Evolutionary conservation across 2,797 vertebrate species (phyloP).

Genomic region (Rhadinocentrus ornatus): DNA sequence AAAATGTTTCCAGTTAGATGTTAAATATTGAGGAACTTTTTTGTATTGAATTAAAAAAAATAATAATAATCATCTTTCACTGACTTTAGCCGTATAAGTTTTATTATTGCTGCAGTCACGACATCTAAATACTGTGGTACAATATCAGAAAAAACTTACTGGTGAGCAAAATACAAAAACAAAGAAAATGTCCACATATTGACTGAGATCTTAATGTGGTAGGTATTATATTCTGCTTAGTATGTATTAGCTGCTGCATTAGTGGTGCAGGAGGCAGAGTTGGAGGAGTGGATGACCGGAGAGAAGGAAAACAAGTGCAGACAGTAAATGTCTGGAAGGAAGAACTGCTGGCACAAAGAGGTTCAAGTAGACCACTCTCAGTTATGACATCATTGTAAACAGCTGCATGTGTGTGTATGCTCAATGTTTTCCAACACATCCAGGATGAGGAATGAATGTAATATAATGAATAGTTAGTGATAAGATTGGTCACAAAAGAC

Average conservation of each 20-base stretch:
- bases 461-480: too few relatives aligned
- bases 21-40: neutral
- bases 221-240: neutral
- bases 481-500: too few relatives aligned
- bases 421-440: neutral
- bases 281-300: neutral
- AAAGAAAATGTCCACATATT: neutral
- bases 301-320: neutral
- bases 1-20: neutral
- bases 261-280: neutral
- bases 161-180: neutral
- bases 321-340: neutral
- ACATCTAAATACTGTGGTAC: neutral
- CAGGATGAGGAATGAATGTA: too few relatives aligned
- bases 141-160: neutral
- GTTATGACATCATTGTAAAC: constrained; percentile 35
- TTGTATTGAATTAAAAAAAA: too few relatives aligned
- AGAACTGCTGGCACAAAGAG: neutral
- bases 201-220: neutral
- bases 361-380: constrained; percentile 7
- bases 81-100: neutral
- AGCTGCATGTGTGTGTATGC: neutral
- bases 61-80: neutral
- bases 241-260: neutral
- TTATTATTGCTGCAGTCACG: neutral